Evolutionary conservation across 2,797 vertebrate genomes (phyloP), one percentile per base, ranked within the genome.

Genomic region (Mycteria americana): DNA sequence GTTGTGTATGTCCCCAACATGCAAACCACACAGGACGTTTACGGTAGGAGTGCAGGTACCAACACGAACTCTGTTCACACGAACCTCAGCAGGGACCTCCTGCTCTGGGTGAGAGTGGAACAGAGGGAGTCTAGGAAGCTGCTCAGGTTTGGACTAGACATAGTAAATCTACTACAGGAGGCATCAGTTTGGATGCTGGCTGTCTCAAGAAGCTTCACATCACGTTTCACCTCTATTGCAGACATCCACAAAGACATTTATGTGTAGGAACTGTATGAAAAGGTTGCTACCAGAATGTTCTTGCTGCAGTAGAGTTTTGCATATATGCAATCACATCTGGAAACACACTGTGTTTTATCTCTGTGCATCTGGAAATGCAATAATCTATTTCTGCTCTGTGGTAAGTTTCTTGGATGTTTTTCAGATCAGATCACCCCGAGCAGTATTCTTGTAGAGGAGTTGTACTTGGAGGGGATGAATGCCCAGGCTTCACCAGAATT

Each of bases 1-100:
- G 77, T 35, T 90, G 11, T 3, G 0, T 46, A 3, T 33, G 25
- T 37, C 28, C 48, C 46, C 60, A 88, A 1, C 15, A 14, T 10
- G 18, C 10, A 84, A 69, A 54, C 48, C 21, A 46, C 23, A 57
- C 0, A 2, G 37, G 15, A 11, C 0, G 1, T 54, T 72, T 68
- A 4, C 68, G 17, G 28, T 18, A 46, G 19, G 17, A 31, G 4
- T 48, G n/a, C 39, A 77, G 53, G n/a, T 48, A 63, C 10, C 25
- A 30, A 4, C 18, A 19, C 4, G 3, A 70, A 18, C 56, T 59
- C 56, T 45, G 22, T 10, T 45, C 57, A 18, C 12, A 9, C 18
- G 53, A 39, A n/a, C 9, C 24, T 63, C 60, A 28, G 14, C 46
- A 31, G n/a, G n/a, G 21, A 18, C 35, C 18, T 65, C 22, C 69